phyloP scores from a whole-genome alignment of 1,140 invertebrate genomes.

The Halyomorpha halys region DNA sequence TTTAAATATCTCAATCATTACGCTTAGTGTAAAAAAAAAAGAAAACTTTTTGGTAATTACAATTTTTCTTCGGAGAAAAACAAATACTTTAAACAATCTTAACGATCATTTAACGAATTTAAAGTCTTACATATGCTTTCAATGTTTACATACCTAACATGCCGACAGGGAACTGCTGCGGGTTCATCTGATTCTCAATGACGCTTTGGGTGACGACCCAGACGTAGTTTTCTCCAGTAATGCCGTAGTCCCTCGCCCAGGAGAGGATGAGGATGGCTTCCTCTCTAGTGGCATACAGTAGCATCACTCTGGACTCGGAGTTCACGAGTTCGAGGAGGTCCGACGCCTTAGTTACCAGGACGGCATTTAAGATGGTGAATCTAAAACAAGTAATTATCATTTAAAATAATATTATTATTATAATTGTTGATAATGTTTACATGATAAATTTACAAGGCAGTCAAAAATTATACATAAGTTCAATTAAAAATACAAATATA shows the following conservation, averaged over 20 bases:
- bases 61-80: too few species aligned
- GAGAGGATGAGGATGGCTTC: conserved; percentile 77
- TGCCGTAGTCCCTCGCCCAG: conserved; percentile 66
- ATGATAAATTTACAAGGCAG: too few species aligned
- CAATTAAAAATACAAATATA: too few species aligned
- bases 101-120: too few species aligned
- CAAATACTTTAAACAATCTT: too few species aligned
- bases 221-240: conserved; percentile 89
- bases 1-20: too few species aligned
- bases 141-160: conserved; percentile 69
- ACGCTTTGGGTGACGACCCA: conserved; percentile 96
- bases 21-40: too few species aligned
- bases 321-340: conserved; percentile 68
- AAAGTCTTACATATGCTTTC: too few species aligned
- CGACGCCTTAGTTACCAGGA: conserved; percentile 58
- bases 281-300: conserved; percentile 80
- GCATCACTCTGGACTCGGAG: conserved; percentile 85
- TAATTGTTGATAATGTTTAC: too few species aligned
- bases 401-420: too few species aligned
- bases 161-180: conserved; percentile 77
- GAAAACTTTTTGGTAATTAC: too few species aligned
- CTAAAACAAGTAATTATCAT: conserved; percentile 30
- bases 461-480: too few species aligned
- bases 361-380: conserved; percentile 73
- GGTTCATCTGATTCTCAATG: conserved; percentile 64